phyloP scores from a whole-genome alignment of 2,888 invertebrate genomes.

The Eupithecia inturbata region DNA sequence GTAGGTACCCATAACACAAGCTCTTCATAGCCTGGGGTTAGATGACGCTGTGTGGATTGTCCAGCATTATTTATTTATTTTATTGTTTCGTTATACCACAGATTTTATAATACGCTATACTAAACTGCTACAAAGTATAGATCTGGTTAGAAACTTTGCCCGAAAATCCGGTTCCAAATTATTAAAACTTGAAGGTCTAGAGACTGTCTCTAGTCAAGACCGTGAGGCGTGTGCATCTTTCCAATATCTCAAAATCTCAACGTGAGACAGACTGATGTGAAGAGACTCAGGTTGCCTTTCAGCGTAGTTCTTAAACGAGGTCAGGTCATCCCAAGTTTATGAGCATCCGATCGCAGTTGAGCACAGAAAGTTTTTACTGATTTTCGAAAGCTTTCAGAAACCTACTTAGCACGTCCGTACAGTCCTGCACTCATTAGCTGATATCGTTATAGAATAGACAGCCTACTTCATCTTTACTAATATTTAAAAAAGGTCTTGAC shows the following conservation, averaged over 20 bases:
- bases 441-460: too few species aligned
- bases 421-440: too few species aligned
- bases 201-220: neutral
- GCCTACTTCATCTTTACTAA: too few species aligned
- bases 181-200: constrained; percentile 1
- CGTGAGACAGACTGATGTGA: neutral
- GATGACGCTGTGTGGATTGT: too few species aligned
- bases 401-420: neutral
- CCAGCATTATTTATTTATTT: too few species aligned
- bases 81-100: neutral
- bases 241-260: constrained; percentile 25
- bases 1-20: too few species aligned
- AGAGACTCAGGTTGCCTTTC: constrained; percentile 14
- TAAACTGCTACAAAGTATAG: constrained; percentile 1
- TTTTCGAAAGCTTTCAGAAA: neutral
- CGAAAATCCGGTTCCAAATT: neutral
- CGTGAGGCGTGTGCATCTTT: constrained; percentile 15
- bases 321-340: neutral
- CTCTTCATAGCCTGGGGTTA: too few species aligned
- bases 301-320: neutral
- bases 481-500: too few species aligned
- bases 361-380: too few species aligned
- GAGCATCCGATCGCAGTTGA: neutral
- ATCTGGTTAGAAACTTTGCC: neutral
- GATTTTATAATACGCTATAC: too few species aligned